phyloP scores from a whole-genome alignment of 2,113 vertebrate genomes.

The Gymnocephalus cernua region DNA sequence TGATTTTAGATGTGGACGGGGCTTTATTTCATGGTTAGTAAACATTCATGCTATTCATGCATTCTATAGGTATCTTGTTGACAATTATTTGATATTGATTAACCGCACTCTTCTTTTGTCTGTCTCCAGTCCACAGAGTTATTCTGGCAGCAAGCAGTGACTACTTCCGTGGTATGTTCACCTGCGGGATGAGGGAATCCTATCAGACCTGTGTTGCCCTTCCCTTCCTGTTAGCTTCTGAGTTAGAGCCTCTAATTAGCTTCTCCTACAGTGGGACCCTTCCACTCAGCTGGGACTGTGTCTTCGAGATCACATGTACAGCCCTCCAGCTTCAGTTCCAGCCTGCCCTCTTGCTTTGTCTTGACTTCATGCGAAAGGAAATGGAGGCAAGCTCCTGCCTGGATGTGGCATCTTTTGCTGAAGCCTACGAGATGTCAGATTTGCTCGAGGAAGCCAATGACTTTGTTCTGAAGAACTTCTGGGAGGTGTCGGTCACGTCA shows the following conservation, averaged over 20 bases:
- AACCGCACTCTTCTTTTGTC: conserved; percentile 5
- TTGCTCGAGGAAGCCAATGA: conserved; percentile 84
- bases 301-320: conserved; percentile 87
- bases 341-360: conserved; percentile 86
- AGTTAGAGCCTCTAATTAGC: conserved; percentile 86
- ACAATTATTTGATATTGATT: not conserved
- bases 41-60: not conserved
- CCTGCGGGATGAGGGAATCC: conserved; percentile 91
- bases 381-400: conserved; percentile 85
- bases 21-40: conserved; percentile 79
- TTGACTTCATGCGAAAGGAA: conserved; percentile 83
- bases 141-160: conserved; percentile 91
- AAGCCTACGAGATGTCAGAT: conserved; percentile 83
- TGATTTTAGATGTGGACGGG: conserved; percentile 84
- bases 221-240: conserved; percentile 77
- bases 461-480: conserved; percentile 88
- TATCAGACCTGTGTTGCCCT: conserved; percentile 76
- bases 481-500: conserved; percentile 82
- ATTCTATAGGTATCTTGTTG: not conserved
- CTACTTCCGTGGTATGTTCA: conserved; percentile 93
- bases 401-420: conserved; percentile 86
- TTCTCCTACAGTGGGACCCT: conserved; percentile 88
- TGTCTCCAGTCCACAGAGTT: conserved; percentile 87
- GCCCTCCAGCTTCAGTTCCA: conserved; percentile 91
- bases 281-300: conserved; percentile 83